Evolutionary conservation across 2,888 invertebrate genomes (phyloP), one percentile per base, ranked within the genome.

Genomic region (Noctua janthina): DNA sequence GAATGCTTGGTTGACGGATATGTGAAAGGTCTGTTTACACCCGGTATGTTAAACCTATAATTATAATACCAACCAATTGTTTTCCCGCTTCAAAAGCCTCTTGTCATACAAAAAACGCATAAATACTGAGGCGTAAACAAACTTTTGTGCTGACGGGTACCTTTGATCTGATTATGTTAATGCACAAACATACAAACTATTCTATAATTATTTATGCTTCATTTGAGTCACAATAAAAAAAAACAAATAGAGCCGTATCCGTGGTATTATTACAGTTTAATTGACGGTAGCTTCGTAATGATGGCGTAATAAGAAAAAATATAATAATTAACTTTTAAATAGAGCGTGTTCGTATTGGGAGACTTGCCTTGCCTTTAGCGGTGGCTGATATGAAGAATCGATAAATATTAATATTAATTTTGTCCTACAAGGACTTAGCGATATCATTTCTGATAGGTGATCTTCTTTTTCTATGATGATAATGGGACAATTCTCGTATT

Each of bases 291-390:
- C 87, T 73, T 1, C 46, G 39, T 76, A 83, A 88, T 86, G 78
- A 64, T 51, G 62, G 68, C 66, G 69, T 73, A 62, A 74, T 74
- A 70, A 66, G 56, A 88, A 86, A 86, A 82, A 83, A 81, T 85
- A 75, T 86, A 84, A 89, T 88, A 86, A 90, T 82, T 80, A 83
- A 74, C 81, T 85, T 87, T 90, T 90, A 88, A 89, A 82, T 86
- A 77, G 79, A 79, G 54, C 81, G 11, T 76, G 88, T 74, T 88
- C 89, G 11, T 35, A 88, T 64, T 89, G 17, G 11, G 76, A 72
- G 76, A 85, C 35, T 56, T 67, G 35, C 17, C 3, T 67, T 51
- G 1, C 10, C 43, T 62, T 51, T 49, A 20, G 17, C n/a, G 62
- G 8, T 46, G 29, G 15, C 15, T 69, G 20, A 20, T 2, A 68